Base-by-base conservation (phyloP, 2,797 vertebrate species). In the Gouania willdenowi region DNA sequence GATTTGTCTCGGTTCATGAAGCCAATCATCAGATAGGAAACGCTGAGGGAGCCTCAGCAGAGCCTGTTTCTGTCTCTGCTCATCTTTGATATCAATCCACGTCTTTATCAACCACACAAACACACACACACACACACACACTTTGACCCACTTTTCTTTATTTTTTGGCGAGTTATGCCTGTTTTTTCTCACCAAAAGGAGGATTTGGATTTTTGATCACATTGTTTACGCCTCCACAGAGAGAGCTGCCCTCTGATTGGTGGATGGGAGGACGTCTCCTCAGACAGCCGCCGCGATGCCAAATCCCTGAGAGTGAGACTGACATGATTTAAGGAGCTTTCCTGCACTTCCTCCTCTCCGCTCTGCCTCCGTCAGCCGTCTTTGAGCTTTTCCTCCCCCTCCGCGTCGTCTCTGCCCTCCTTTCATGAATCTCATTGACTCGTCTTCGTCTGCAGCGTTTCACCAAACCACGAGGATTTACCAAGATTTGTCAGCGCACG, bases 321-420 rank as follows among this genome's bases (percentile, higher is more conserved):
- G 77, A 73, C 71, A 34, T 60, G 59, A 77, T 77, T 71, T 79
- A 71, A 82, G 68, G 64, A 75, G 75, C 75, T 71, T 77, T 75
- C 67, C 67, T 65, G 62, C 61, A 24, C 72, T 70, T 72, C 48
- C 53, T 39, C 22, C 36, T 55, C n/a, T 52, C 35, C 10, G 35
- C 65, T 50, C 45, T 22, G 36, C 48, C 64, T 42, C 37, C n/a
- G n/a, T n/a, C n/a, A 63, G 56, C 57, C 17, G 55, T 69, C 66
- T 77, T 70, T 75, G 59, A 73, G 44, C 42, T 39, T 17, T n/a
- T 33, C 38, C 15, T 5, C 26, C n/a, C n/a, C n/a, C n/a, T n/a
- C n/a, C n/a, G n/a, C n/a, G n/a, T n/a, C n/a, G n/a, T n/a, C n/a
- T 3, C 24, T 69, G 64, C 53, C 79, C 73, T 75, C 54, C 50